Evolutionary conservation across 2,888 invertebrate genomes (phyloP).

Genomic region (Leucophenga maculata): DNA sequence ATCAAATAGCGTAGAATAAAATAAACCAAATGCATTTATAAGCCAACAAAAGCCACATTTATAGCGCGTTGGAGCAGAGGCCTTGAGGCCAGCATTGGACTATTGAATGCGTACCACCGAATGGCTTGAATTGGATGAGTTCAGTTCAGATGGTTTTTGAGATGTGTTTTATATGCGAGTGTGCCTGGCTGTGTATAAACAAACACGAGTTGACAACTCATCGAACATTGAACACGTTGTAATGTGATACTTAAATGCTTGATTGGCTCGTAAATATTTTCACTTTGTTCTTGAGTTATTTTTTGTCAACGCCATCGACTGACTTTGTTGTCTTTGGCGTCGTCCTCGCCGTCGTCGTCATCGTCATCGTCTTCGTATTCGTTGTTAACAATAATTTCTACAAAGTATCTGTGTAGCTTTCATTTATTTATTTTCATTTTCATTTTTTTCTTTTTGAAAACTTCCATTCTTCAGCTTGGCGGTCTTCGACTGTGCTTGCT

Average conservation of each 20-base stretch:
- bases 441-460: slow-evolving; percentile 36
- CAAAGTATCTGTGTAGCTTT: slow-evolving; percentile 58
- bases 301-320: neutral
- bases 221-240: slow-evolving; percentile 71
- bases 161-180: too few relatives aligned
- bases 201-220: slow-evolving; percentile 71
- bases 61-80: neutral
- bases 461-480: slow-evolving; percentile 11
- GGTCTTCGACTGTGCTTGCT: neutral
- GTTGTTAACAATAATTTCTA: slow-evolving; percentile 70
- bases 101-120: too few relatives aligned
- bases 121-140: too few relatives aligned
- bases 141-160: too few relatives aligned
- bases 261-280: slow-evolving; percentile 71
- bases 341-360: slow-evolving; percentile 9
- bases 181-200: slow-evolving; percentile 30
- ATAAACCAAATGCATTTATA: slow-evolving; percentile 66
- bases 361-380: slow-evolving; percentile 44
- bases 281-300: slow-evolving; percentile 50
- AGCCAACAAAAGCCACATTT: slow-evolving; percentile 61
- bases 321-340: slow-evolving; percentile 16
- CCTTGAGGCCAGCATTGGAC: slow-evolving; percentile 7
- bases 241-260: slow-evolving; percentile 71
- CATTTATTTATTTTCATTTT: slow-evolving; percentile 32
- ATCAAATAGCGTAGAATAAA: slow-evolving; percentile 31